phyloP scores from a whole-genome alignment of 1,140 invertebrate genomes.

The Trypoxylus dichotomus region DNA sequence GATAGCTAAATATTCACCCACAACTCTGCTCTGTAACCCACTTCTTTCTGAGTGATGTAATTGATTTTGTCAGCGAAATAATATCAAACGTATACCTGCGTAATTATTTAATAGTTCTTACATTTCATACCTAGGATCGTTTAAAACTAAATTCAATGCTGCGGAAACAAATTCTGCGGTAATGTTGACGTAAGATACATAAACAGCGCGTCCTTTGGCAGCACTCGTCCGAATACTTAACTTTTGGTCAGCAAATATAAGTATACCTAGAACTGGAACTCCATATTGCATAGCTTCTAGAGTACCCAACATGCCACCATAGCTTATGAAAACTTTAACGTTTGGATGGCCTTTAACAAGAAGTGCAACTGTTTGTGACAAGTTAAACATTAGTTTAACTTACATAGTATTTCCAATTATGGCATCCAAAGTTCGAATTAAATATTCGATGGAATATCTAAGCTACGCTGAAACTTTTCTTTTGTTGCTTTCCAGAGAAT shows the following conservation, averaged over 20 bases:
- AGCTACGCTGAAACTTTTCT: constrained; percentile 53
- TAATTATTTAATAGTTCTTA: too few relatives aligned
- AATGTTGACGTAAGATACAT: constrained; percentile 31
- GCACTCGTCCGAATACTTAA: constrained; percentile 45
- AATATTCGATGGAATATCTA: too few relatives aligned
- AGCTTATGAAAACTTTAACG: constrained; percentile 56
- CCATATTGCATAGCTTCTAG: constrained; percentile 56
- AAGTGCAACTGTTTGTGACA: constrained; percentile 7
- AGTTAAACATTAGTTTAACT: too few relatives aligned
- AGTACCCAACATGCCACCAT: constrained; percentile 58
- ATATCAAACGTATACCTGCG: too few relatives aligned
- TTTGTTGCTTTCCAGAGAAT: constrained; percentile 66
- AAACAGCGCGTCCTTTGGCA: constrained; percentile 34
- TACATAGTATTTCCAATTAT: constrained; percentile 69
- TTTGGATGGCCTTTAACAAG: constrained; percentile 53
- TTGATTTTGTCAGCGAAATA: too few relatives aligned
- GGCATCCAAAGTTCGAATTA: constrained; percentile 71
- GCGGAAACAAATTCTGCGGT: constrained; percentile 14
- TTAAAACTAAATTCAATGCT: constrained; percentile 46
- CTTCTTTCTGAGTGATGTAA: too few relatives aligned
- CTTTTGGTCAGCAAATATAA: constrained; percentile 51
- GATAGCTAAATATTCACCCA: too few relatives aligned
- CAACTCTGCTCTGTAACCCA: too few relatives aligned
- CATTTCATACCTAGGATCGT: constrained; percentile 44
- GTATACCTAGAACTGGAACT: constrained; percentile 58